A percentile compares a stretch with the other conserved stretches of the same genome.
phyloP scores from a whole-genome alignment of 2,797 vertebrate species.

The Acipenser transmontanus region DNA sequence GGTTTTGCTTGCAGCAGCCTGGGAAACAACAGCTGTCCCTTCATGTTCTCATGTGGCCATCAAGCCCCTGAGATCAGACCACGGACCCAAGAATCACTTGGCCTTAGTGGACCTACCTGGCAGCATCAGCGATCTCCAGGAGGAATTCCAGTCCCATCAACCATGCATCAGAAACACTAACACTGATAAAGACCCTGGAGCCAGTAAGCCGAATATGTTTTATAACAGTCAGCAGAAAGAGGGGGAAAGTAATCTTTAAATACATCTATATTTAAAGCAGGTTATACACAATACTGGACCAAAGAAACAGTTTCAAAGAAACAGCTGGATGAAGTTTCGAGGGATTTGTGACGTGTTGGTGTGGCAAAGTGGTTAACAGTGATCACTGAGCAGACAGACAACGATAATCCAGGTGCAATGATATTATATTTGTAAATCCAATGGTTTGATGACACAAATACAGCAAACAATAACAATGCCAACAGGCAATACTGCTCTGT shows the following conservation, averaged over 20 bases:
- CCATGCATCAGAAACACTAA: slow-evolving; percentile 48
- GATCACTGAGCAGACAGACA: too few species aligned
- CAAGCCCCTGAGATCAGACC: slow-evolving; percentile 29
- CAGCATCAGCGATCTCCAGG: slow-evolving; percentile 50
- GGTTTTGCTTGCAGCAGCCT: slow-evolving; percentile 47
- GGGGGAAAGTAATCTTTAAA: neutral
- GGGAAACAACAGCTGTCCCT: slow-evolving; percentile 38
- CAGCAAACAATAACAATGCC: too few species aligned
- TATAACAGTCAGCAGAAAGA: slow-evolving; percentile 32
- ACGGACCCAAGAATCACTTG: slow-evolving; percentile 21
- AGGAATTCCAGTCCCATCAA: slow-evolving; percentile 37
- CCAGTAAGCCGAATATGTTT: slow-evolving; percentile 42
- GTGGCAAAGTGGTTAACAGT: too few species aligned
- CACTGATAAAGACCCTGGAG: slow-evolving; percentile 41
- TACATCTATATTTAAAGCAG: too few species aligned
- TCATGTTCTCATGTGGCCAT: slow-evolving; percentile 32
- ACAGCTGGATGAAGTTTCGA: too few species aligned
- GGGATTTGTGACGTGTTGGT: too few species aligned
- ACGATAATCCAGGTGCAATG: too few species aligned
- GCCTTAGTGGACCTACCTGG: slow-evolving; percentile 57
- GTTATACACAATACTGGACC: too few species aligned
- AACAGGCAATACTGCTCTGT: too few species aligned
- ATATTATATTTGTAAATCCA: too few species aligned
- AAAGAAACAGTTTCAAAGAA: too few species aligned
- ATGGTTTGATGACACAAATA: too few species aligned